Base-by-base conservation (phyloP, 2,888 invertebrate species). In the Scaptomyza reducta region DNA sequence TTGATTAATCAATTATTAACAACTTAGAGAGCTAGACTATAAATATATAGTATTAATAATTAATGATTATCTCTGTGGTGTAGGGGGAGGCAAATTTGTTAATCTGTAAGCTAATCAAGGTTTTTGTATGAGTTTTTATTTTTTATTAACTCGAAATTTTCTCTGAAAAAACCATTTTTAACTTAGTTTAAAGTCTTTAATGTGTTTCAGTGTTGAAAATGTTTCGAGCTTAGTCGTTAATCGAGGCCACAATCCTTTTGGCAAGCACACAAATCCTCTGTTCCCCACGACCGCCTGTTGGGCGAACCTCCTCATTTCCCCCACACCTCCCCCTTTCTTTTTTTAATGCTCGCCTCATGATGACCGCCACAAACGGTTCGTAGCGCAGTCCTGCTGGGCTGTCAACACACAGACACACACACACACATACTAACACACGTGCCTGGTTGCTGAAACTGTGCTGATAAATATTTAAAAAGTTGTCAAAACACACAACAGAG, bases 401-500 rank as follows among this genome's bases (percentile, higher is more conserved):
- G 16, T 9, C 31, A 6, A 31, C 49, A 41, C 79, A 72, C 27
- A 75, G 75, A 70, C 61, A 54, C 38, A 9, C 38, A 40, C 16
- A 16, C 40, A 16, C 1, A 40, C 14, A 3, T 9, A 9, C 16
- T 7, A 3, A 7, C 33, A 31, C 10, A 10, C 31, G 11, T 3
- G 31, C 3, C 10, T 13, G 22, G 35, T 33, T 14, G 29, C 40
- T 53, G 33, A 35, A 14, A 18, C 45, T 44, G 47, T 42, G 50
- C 62, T 84, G 58, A 41, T 87, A 75, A 82, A 82, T 87, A 82
- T 87, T 87, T 82, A 75, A 87, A 87, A 70, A 10, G 31, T 31
- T 63, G 60, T 68, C 69, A n/a, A n/a, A n/a, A n/a, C n/a, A n/a
- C n/a, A n/a, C n/a, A 22, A 65, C 38, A 47, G 40, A 9, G 16